Percentiles rank a stretch among this genome's conserved stretches.
These are phyloP conservation scores for Gopherus flavomarginatus DNA, from an alignment of 2,113 vertebrate species.

Conservation along the genomic window DNA sequence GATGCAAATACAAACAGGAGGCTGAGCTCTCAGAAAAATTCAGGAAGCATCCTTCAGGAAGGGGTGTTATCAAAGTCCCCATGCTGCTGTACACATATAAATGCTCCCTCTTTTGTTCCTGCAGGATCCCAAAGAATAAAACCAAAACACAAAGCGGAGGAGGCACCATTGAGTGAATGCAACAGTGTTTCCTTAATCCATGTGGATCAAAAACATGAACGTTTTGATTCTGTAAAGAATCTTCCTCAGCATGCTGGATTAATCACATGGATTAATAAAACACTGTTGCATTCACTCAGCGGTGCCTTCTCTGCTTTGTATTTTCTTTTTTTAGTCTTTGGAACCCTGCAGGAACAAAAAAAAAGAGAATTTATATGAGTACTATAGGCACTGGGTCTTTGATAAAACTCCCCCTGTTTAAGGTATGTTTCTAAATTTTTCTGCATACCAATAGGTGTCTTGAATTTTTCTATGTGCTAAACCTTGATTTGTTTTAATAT, in stretches of 20 bases:
- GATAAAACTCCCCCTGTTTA: constrained; percentile 38
- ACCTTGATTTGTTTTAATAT: background rate
- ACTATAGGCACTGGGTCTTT: constrained; percentile 41
- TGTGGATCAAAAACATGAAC: constrained; percentile 76
- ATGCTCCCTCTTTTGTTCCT: constrained; percentile 76
- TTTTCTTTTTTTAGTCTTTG: constrained; percentile 70
- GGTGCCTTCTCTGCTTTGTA: constrained; percentile 75
- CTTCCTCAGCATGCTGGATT: constrained; percentile 83
- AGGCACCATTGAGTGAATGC: constrained; percentile 74
- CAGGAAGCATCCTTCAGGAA: constrained; percentile 57
- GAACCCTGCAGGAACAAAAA: constrained; percentile 72
- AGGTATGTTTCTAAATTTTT: constrained; percentile 57
- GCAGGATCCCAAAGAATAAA: constrained; percentile 75
- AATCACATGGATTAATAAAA: constrained; percentile 83
- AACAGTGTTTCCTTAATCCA: constrained; percentile 79
- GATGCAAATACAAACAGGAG: constrained; percentile 65
- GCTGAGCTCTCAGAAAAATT: constrained; percentile 65
- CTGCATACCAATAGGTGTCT: background rate
- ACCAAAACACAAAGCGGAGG: constrained; percentile 73
- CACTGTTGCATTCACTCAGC: constrained; percentile 70
- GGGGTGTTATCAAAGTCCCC: constrained; percentile 66
- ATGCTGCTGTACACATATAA: constrained; percentile 70
- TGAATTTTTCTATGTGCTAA: constrained; percentile 5
- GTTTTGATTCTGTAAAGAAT: constrained; percentile 78
- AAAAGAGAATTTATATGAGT: constrained; percentile 51